phyloP scores from a whole-genome alignment of 2,113 vertebrate genomes.

The Laticauda laticaudata region DNA sequence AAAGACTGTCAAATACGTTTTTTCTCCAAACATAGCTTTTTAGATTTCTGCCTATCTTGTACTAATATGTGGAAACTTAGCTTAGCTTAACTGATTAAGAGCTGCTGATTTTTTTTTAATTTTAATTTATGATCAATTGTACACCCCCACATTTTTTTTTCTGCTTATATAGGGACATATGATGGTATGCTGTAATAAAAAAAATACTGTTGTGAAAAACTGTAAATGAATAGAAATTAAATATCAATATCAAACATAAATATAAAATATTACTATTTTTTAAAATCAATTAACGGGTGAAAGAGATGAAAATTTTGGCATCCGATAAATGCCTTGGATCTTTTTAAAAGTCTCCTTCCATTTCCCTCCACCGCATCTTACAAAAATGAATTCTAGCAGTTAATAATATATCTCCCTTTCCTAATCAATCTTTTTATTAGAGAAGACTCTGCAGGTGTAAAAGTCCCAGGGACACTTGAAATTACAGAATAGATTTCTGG shows the following conservation, averaged over 20 bases:
- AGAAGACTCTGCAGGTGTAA: neutral
- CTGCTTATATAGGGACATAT: neutral
- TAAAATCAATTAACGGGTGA: neutral
- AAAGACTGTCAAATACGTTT: neutral
- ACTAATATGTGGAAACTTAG: neutral
- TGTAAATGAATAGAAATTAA: neutral
- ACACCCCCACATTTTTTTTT: neutral
- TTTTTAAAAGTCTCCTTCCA: neutral
- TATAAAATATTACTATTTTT: neutral
- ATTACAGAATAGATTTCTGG: neutral
- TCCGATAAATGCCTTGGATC: neutral
- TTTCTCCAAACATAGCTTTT: neutral
- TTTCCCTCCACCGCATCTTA: neutral
- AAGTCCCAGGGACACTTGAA: neutral
- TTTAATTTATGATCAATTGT: neutral
- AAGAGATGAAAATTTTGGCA: neutral
- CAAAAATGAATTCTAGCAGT: neutral
- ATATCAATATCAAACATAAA: neutral
- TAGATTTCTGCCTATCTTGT: neutral
- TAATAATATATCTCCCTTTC: neutral
- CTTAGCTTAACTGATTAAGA: neutral
- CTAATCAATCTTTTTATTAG: neutral
- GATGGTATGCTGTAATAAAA: neutral
- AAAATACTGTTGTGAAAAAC: neutral
- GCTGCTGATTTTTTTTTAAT: neutral